A percentile compares a stretch with the other conserved stretches of the same genome.
These are phyloP conservation scores for Cichladusa arquata DNA, from an alignment of 2,113 vertebrate genomes.

Conservation along the genomic window DNA sequence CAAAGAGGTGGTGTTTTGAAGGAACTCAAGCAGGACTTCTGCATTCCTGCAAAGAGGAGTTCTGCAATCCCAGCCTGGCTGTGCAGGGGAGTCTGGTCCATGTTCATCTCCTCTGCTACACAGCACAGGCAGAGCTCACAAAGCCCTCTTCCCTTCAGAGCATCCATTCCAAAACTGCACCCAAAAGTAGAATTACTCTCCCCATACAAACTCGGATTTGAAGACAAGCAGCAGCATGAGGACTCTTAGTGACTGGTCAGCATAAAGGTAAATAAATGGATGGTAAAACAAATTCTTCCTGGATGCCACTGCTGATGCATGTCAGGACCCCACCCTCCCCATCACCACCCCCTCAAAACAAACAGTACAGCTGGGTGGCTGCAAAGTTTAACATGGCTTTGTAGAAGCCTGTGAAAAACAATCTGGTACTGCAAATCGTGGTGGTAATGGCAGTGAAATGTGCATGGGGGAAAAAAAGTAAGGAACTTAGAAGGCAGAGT, in stretches of 20 bases:
- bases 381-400: neutral
- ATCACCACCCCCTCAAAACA: neutral
- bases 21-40: neutral
- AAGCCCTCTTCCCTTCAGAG: neutral
- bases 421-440: neutral
- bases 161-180: neutral
- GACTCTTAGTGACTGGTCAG: neutral
- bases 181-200: neutral
- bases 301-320: neutral
- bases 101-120: accelerated
- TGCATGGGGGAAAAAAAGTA: neutral
- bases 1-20: neutral
- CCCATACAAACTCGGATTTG: neutral
- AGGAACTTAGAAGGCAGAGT: neutral
- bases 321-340: neutral
- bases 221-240: neutral
- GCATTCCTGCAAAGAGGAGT: neutral
- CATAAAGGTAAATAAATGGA: neutral
- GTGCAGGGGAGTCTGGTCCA: neutral
- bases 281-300: neutral
- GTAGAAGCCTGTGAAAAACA: neutral
- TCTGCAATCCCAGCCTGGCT: neutral
- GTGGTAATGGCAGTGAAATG: neutral
- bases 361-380: neutral
- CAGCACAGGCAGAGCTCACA: neutral